Conservation (phyloP, 1,140 invertebrate genomes). For the Globodera rostochiensis region DNA sequence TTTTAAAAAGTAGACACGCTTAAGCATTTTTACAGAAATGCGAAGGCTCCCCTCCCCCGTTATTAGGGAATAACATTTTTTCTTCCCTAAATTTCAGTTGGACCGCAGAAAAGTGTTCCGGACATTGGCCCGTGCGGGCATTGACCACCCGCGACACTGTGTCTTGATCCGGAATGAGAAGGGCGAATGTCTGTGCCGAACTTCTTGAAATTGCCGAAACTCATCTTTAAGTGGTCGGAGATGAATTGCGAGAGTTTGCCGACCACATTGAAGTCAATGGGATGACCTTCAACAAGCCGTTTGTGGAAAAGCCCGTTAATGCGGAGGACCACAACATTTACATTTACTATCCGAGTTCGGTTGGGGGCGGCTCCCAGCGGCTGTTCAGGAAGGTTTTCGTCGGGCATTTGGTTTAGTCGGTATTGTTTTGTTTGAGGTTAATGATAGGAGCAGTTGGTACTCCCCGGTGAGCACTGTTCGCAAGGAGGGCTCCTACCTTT, state of each 20-base stretch:
- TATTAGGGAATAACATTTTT: background rate
- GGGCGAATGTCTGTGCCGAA: slow-evolving; percentile 77
- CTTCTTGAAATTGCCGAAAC: slow-evolving; percentile 20
- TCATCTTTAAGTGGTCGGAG: slow-evolving; percentile 72
- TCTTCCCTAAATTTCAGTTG: slow-evolving; percentile 47
- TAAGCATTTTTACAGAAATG: no score
- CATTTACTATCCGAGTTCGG: slow-evolving; percentile 98
- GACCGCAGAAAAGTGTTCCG: slow-evolving; percentile 88
- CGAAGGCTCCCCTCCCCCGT: no score
- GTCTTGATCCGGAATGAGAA: slow-evolving; percentile 90
- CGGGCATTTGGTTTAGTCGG: background rate
- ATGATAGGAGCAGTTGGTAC: slow-evolving; percentile 95
- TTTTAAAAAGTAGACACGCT: no score
- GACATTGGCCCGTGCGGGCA: slow-evolving; percentile 88
- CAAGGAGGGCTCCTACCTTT: slow-evolving; percentile 96
- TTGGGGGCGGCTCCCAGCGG: slow-evolving; percentile 91
- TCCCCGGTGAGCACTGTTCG: slow-evolving; percentile 91
- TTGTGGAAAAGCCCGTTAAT: slow-evolving; percentile 94
- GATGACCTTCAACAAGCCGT: slow-evolving; percentile 82
- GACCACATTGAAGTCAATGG: slow-evolving; percentile 99
- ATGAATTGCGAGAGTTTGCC: slow-evolving; percentile 90
- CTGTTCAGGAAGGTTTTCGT: slow-evolving; percentile 86
- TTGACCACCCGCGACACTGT: slow-evolving; percentile 95
- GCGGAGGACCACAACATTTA: slow-evolving; percentile 99
- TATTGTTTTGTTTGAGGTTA: slow-evolving; percentile 75